Percentiles rank a stretch among this genome's conserved stretches.
Evolutionary conservation across 2,797 vertebrate species (phyloP).

Genomic region (Glossophaga mutica): DNA sequence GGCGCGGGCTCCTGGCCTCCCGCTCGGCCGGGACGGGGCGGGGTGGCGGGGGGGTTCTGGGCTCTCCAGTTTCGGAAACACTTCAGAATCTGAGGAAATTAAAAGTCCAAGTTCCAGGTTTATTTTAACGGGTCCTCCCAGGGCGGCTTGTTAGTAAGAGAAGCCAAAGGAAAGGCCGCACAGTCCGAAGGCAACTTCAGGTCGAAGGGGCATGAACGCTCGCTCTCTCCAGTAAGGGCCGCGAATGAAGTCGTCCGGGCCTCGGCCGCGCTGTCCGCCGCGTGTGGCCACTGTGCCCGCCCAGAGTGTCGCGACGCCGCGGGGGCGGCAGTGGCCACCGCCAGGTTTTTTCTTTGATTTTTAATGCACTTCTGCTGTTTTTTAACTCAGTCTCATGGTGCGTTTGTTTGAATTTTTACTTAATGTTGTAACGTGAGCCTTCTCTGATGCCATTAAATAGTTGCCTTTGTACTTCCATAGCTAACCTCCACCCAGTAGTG

Average conservation of each 20-base stretch:
- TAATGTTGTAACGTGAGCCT: not conserved
- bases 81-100: not conserved
- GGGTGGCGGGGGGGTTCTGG: no score
- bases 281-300: rapidly evolving
- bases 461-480: not conserved
- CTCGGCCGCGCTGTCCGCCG: rapidly evolving
- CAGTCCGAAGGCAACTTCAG: not conserved
- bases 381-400: not conserved
- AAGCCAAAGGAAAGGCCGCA: not conserved
- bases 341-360: not conserved
- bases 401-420: not conserved
- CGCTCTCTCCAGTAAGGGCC: not conserved
- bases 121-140: not conserved
- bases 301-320: not conserved
- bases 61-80: not conserved
- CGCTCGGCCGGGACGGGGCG: not conserved
- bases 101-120: not conserved
- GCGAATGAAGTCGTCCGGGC: no score
- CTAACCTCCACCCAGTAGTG: not conserved
- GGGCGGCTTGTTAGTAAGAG: not conserved
- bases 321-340: rapidly evolving
- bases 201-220: not conserved
- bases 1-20: no score
- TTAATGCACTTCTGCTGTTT: not conserved
- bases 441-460: not conserved